Percentiles rank a stretch among this genome's conserved stretches.
phyloP scores from a whole-genome alignment of 2,888 invertebrate species.

The Bursaphelenchus okinawaensis region DNA sequence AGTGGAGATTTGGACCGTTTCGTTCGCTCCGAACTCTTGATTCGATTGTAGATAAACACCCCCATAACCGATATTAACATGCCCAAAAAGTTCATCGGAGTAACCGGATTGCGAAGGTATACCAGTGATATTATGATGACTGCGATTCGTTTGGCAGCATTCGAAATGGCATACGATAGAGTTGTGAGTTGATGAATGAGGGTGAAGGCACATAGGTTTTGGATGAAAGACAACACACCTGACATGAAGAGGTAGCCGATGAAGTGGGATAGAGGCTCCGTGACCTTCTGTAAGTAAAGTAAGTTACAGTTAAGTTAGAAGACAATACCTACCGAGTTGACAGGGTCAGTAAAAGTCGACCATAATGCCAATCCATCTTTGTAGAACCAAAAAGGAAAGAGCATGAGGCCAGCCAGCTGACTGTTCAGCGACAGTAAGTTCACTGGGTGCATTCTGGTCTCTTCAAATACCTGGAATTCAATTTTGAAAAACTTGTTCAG shows the following conservation, averaged over 20 bases:
- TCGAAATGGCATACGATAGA: conserved; percentile 88
- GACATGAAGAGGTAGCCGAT: conserved; percentile 33
- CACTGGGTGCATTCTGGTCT: conserved; percentile 82
- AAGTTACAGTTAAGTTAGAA: background rate
- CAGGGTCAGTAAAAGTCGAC: background rate
- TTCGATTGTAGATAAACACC: conserved; percentile 83
- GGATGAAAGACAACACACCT: conserved; percentile 83
- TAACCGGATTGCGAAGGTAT: conserved; percentile 83
- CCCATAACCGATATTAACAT: conserved; percentile 84
- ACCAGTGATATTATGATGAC: conserved; percentile 82
- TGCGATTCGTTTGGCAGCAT: conserved; percentile 72
- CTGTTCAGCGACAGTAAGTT: conserved; percentile 76
- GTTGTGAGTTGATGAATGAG: conserved; percentile 83
- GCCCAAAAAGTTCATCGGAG: conserved; percentile 76
- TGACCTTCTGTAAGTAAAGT: too few species aligned
- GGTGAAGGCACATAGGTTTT: conserved; percentile 89
- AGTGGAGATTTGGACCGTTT: conserved; percentile 12
- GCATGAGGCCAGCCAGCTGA: conserved; percentile 58
- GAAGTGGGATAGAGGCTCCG: conserved; percentile 33
- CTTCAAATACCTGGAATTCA: conserved; percentile 69
- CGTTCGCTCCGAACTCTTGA: conserved; percentile 54
- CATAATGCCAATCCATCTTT: conserved; percentile 22
- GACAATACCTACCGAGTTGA: background rate
- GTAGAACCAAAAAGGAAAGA: conserved; percentile 35
- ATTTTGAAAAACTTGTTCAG: background rate